Conservation (phyloP, 1,140 invertebrate genomes). For the Aphelenchoides avenae region DNA sequence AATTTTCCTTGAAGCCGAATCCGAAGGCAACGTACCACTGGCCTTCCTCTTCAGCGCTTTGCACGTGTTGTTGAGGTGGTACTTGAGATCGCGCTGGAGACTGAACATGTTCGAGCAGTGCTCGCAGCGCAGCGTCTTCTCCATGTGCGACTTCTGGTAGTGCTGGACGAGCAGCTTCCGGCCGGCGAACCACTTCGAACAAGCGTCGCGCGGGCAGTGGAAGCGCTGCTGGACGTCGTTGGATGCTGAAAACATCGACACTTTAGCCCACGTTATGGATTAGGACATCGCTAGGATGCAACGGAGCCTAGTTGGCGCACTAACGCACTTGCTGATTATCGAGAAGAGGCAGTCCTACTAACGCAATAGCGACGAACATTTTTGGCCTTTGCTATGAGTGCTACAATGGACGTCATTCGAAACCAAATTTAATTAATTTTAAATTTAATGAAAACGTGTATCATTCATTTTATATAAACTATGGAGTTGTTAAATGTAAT, state of each 20-base stretch:
- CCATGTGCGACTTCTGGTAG: slow-evolving; percentile 36
- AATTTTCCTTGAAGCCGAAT: too few relatives aligned
- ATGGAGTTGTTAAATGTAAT: not conserved
- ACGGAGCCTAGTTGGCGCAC: slow-evolving; percentile 4
- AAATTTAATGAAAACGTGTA: not conserved
- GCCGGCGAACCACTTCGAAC: slow-evolving; percentile 6
- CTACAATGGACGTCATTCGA: not conserved
- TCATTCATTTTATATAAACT: too few relatives aligned
- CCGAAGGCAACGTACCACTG: too few relatives aligned
- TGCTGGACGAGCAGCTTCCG: slow-evolving; percentile 37
- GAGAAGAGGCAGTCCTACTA: not conserved
- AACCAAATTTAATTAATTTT: not conserved
- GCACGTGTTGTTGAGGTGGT: slow-evolving; percentile 36
- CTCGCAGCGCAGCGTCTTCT: slow-evolving; percentile 21
- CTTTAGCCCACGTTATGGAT: not conserved
- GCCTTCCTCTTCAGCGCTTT: too few relatives aligned
- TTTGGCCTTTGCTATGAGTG: not conserved
- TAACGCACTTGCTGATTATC: not conserved
- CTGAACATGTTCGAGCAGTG: slow-evolving; percentile 25
- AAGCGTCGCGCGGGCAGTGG: slow-evolving; percentile 4
- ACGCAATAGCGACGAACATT: slow-evolving; percentile 3
- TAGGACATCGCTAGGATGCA: not conserved
- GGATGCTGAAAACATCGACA: slow-evolving; percentile 13
- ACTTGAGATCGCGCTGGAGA: slow-evolving; percentile 31
- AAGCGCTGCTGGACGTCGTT: slow-evolving; percentile 3